A percentile compares a stretch with the other conserved stretches of the same genome.
Conservation (phyloP, 2,888 invertebrate genomes). For the Hypselothyrea guttata region DNA sequence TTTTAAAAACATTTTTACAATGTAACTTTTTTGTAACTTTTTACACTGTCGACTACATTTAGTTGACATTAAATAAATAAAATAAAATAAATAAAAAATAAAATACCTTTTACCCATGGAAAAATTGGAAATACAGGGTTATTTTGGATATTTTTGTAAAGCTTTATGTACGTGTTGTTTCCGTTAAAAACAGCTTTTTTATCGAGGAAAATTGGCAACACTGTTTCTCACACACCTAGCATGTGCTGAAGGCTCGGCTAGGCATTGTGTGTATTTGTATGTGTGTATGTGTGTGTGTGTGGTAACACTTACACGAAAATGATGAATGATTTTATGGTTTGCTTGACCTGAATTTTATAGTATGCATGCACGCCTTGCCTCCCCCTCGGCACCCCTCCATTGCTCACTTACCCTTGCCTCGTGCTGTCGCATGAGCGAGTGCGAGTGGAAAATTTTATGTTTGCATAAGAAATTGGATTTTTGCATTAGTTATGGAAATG, state of each 20-base stretch:
- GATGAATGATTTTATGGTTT: slow-evolving; percentile 81
- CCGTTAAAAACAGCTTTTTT: no score
- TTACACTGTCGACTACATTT: no score
- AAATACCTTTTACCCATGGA: no score
- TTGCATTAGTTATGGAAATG: slow-evolving; percentile 82
- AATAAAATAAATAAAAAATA: no score
- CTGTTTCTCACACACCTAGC: no score
- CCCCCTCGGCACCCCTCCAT: neutral
- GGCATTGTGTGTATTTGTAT: slow-evolving; percentile 35
- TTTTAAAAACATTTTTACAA: no score
- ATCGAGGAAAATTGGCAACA: no score
- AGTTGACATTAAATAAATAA: no score
- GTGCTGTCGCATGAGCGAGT: slow-evolving; percentile 61
- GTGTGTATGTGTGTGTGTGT: slow-evolving; percentile 47
- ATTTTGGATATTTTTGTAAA: no score
- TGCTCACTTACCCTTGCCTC: slow-evolving; percentile 26
- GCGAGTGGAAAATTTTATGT: slow-evolving; percentile 79
- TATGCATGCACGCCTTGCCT: slow-evolving; percentile 66
- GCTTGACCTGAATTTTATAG: slow-evolving; percentile 80
- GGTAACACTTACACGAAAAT: slow-evolving; percentile 78
- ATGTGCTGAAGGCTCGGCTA: slow-evolving; percentile 57
- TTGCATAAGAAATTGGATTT: slow-evolving; percentile 82
- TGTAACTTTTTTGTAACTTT: no score
- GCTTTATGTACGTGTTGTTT: no score
- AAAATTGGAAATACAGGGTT: no score